Evolutionary conservation across 2,113 vertebrate genomes (phyloP).

Genomic region (Athene cunicularia): DNA sequence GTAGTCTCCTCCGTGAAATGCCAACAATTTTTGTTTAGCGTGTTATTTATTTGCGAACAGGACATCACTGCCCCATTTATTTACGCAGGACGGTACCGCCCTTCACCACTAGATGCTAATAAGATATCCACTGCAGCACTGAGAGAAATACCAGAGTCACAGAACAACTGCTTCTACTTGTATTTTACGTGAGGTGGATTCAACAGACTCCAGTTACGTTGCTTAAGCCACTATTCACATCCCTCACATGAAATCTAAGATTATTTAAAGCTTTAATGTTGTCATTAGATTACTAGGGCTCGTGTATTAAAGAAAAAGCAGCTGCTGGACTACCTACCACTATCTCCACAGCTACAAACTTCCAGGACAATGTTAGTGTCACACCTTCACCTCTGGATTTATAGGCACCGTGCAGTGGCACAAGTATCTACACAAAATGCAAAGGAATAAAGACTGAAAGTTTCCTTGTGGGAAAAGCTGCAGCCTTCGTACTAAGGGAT

Average conservation of each 20-base stretch:
- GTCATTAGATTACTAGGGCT: neutral
- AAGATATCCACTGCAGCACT: no score
- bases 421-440: neutral
- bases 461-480: neutral
- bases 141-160: neutral
- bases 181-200: neutral
- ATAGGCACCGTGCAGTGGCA: no score
- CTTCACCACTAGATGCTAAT: neutral
- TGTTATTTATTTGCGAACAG: neutral
- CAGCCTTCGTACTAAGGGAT: accelerated
- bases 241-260: neutral
- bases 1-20: neutral
- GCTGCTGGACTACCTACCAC: neutral
- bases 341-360: neutral
- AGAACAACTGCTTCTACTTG: neutral
- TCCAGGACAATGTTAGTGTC: neutral
- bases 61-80: neutral
- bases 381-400: neutral
- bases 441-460: neutral
- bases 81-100: neutral
- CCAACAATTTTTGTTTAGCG: neutral
- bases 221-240: neutral
- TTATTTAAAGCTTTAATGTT: neutral
- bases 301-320: neutral
- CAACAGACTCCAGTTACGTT: neutral